These are phyloP conservation scores for Schmidtea mediterranea DNA, from an alignment of 1,140 invertebrate genomes.

Conservation along the genomic window DNA sequence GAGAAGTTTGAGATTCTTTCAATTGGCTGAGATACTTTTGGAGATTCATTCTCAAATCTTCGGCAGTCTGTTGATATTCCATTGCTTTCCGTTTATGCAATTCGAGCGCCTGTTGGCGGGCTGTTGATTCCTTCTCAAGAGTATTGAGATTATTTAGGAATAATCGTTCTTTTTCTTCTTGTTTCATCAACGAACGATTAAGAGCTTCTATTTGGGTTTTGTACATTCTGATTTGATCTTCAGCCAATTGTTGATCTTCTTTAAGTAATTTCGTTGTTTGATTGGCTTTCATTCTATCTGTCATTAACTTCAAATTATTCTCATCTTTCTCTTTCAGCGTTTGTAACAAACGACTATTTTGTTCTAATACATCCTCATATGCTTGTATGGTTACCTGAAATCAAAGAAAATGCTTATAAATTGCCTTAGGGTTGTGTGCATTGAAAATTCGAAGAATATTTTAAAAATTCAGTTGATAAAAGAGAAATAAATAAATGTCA, in stretches of 20 bases:
- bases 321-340: slow-evolving; percentile 90
- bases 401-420: too few species aligned
- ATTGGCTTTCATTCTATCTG: slow-evolving; percentile 81
- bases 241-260: slow-evolving; percentile 67
- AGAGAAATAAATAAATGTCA: too few species aligned
- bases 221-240: slow-evolving; percentile 60
- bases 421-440: too few species aligned
- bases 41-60: slow-evolving; percentile 80
- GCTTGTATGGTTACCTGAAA: slow-evolving; percentile 95
- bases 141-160: slow-evolving; percentile 66
- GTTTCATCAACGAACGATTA: slow-evolving; percentile 63
- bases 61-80: slow-evolving; percentile 48
- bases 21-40: slow-evolving; percentile 71
- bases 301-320: slow-evolving; percentile 96
- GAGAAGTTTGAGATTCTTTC: slow-evolving; percentile 80
- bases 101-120: slow-evolving; percentile 41
- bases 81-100: slow-evolving; percentile 81
- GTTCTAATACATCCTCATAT: slow-evolving; percentile 96
- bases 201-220: slow-evolving; percentile 74
- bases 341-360: slow-evolving; percentile 77
- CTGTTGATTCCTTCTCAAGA: slow-evolving; percentile 60
- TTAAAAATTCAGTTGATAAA: too few species aligned
- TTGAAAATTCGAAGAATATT: too few species aligned
- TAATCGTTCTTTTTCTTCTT: slow-evolving; percentile 85
- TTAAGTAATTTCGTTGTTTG: slow-evolving; percentile 69